Evolutionary conservation across 2,888 invertebrate genomes (phyloP).

Genomic region (Ichneumon xanthorius): DNA sequence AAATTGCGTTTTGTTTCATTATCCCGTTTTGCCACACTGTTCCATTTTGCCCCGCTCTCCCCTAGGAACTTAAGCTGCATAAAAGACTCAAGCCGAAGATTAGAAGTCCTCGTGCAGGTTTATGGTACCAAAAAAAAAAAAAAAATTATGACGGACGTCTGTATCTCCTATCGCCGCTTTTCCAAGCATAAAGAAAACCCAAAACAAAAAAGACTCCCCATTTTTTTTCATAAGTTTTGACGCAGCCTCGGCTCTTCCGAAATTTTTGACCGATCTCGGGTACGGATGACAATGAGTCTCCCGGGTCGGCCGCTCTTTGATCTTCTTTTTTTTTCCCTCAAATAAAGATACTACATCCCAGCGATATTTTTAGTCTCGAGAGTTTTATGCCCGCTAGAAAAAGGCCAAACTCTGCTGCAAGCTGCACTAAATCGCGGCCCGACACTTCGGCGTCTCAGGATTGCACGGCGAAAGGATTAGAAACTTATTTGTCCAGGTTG

Average conservation of each 20-base stretch:
- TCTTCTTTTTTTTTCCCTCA: conserved; percentile 34
- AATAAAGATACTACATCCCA: conserved; percentile 9
- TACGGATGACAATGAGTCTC: conserved; percentile 23
- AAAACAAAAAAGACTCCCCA: conserved; percentile 22
- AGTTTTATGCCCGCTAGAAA: conserved; percentile 1
- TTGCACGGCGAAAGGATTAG: not conserved
- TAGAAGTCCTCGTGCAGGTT: conserved; percentile 74
- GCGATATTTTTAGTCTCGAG: not conserved
- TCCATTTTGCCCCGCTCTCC: too few relatives aligned
- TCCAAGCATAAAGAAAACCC: conserved; percentile 40
- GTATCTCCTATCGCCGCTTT: conserved; percentile 46
- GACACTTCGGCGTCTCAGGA: not conserved
- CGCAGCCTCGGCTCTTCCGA: not conserved
- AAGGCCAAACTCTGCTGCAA: not conserved
- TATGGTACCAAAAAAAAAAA: conserved; percentile 81
- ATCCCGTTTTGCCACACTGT: too few relatives aligned
- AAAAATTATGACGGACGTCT: conserved; percentile 49
- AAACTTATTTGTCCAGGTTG: conserved; percentile 2
- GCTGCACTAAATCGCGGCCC: not conserved
- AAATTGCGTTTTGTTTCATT: too few relatives aligned
- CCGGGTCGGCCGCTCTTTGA: conserved; percentile 56
- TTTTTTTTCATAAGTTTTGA: conserved; percentile 20
- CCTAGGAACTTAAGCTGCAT: conserved; percentile 52
- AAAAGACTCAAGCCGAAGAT: conserved; percentile 62
- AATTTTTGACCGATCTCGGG: conserved; percentile 28